A percentile compares a stretch with the other conserved stretches of the same genome.
Evolutionary conservation across 2,113 vertebrate genomes (phyloP).

Genomic region (Ascaphus truei): DNA sequence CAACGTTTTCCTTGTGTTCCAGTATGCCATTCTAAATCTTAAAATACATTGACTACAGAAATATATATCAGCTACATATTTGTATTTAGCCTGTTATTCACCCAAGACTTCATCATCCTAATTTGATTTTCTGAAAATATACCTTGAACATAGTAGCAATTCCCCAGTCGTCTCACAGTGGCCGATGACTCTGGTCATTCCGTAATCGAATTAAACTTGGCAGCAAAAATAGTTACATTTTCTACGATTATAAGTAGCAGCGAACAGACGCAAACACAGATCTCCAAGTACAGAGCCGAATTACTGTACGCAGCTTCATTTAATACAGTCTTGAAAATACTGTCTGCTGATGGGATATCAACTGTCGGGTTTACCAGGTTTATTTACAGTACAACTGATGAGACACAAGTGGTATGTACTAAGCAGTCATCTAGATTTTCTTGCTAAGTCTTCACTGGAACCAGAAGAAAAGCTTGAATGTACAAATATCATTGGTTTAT

Average conservation of each 20-base stretch:
- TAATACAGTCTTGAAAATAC: too few relatives aligned
- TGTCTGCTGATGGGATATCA: not conserved
- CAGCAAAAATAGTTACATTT: not conserved
- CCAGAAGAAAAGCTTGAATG: not conserved
- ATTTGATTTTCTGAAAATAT: not conserved
- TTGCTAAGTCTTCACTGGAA: not conserved
- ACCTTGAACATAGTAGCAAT: not conserved
- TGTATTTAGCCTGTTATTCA: too few relatives aligned
- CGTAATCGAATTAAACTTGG: not conserved
- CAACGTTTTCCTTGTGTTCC: too few relatives aligned
- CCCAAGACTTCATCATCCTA: not conserved
- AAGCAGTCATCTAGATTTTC: not conserved
- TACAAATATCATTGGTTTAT: too few relatives aligned
- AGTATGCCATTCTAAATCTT: too few relatives aligned
- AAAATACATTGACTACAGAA: too few relatives aligned
- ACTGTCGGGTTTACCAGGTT: not conserved
- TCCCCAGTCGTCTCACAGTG: not conserved
- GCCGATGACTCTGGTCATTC: not conserved
- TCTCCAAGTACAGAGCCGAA: too few relatives aligned
- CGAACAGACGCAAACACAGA: not conserved
- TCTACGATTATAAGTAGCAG: too few relatives aligned
- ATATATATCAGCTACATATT: too few relatives aligned
- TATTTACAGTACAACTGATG: not conserved
- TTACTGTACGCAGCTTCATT: too few relatives aligned
- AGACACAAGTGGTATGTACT: not conserved